phyloP scores from a whole-genome alignment of 2,888 invertebrate genomes.

The Eupelmus urozonus region DNA sequence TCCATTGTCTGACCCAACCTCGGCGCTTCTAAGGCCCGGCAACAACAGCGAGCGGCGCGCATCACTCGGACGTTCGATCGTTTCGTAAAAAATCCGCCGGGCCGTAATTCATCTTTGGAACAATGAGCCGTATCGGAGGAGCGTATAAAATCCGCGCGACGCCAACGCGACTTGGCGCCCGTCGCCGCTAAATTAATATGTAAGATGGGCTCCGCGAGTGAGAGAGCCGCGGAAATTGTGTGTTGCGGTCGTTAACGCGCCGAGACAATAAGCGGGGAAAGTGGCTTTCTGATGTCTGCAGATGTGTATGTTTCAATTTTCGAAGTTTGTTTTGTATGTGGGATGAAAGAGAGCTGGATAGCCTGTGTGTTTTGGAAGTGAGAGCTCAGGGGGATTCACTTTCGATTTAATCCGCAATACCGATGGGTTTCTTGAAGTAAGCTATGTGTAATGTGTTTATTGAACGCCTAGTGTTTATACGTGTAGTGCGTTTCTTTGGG shows the following conservation, averaged over 20 bases:
- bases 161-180: conserved; percentile 22
- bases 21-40: background rate
- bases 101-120: conserved; percentile 35
- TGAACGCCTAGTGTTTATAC: no score
- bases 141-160: conserved; percentile 30
- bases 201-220: background rate
- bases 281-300: background rate
- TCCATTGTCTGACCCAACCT: conserved; percentile 19
- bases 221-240: background rate
- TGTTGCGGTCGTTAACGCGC: background rate
- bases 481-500: no score
- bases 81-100: conserved; percentile 43
- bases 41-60: conserved; percentile 5
- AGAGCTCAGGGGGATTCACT: background rate
- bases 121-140: conserved; percentile 42
- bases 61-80: conserved; percentile 28
- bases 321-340: background rate
- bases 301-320: background rate
- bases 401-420: no score
- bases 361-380: background rate
- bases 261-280: background rate
- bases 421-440: no score
- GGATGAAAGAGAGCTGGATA: background rate
- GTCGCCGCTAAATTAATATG: conserved; percentile 41
- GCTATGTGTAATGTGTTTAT: no score